Evolutionary conservation across 2,797 vertebrate genomes (phyloP).

Genomic region (Darevskia mixta): DNA sequence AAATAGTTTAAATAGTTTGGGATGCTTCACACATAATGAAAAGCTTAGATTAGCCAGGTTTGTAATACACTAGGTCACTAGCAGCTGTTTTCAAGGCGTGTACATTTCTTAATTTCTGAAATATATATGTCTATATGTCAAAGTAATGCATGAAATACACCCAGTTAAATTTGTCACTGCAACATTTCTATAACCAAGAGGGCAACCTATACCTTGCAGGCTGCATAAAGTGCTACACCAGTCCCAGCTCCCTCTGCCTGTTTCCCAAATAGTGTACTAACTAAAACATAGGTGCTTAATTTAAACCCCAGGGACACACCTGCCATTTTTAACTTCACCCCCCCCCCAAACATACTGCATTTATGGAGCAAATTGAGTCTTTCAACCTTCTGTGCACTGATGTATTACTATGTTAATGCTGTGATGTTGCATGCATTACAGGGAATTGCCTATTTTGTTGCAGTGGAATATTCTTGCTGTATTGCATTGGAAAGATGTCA

Average conservation of each 20-base stretch:
- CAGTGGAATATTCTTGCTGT: neutral
- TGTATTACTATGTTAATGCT: neutral
- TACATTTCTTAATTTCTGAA: neutral
- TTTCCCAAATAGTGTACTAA: neutral
- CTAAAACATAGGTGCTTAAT: neutral
- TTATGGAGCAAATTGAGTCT: neutral
- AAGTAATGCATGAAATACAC: neutral
- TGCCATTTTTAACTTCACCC: neutral
- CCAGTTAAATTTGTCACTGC: neutral
- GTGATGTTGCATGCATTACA: neutral
- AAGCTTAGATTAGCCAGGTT: neutral
- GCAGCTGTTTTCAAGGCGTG: slow-evolving; percentile 17
- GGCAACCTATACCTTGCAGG: neutral
- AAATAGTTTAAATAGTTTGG: slow-evolving; percentile 22
- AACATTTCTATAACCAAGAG: neutral
- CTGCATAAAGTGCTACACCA: neutral
- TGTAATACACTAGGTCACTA: neutral
- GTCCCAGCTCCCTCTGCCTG: neutral
- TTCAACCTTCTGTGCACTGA: neutral
- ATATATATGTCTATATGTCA: neutral
- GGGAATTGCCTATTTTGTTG: neutral
- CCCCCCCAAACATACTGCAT: neutral
- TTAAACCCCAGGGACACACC: neutral
- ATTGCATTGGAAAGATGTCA: neutral
- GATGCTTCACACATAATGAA: neutral